Evolutionary conservation across 1,140 invertebrate genomes (phyloP).

Genomic region (Halictus rubicundus): DNA sequence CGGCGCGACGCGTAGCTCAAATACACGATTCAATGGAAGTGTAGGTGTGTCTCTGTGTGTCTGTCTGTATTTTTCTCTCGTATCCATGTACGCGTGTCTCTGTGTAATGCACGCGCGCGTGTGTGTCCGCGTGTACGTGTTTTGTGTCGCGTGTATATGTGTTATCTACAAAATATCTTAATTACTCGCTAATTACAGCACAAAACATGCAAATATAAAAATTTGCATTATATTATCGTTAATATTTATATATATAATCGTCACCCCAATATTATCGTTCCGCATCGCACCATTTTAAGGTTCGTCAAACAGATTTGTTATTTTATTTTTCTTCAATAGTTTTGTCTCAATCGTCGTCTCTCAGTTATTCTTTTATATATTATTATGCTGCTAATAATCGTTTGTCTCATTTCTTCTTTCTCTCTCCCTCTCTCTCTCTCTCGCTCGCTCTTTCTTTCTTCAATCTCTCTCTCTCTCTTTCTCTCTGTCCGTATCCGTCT

Average conservation of each 20-base stretch:
- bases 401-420: conserved; percentile 28
- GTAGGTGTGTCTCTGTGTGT: conserved; percentile 17
- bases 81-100: conserved; percentile 43
- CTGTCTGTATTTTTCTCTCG: no score
- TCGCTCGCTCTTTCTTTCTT: conserved; percentile 40
- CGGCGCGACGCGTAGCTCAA: conserved; percentile 63
- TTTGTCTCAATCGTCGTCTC: conserved; percentile 20
- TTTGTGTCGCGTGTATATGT: conserved; percentile 26
- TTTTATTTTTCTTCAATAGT: conserved; percentile 6
- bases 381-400: conserved; percentile 69
- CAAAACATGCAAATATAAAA: conserved; percentile 80
- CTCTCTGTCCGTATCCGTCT: neutral
- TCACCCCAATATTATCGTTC: conserved; percentile 70
- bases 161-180: conserved; percentile 80
- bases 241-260: conserved; percentile 78
- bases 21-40: conserved; percentile 78
- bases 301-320: conserved; percentile 63
- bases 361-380: conserved; percentile 52
- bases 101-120: conserved; percentile 15
- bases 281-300: conserved; percentile 66
- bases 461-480: conserved; percentile 32
- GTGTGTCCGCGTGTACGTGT: neutral
- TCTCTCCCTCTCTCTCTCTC: conserved; percentile 25
- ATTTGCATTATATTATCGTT: conserved; percentile 79
- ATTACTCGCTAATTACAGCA: conserved; percentile 81